phyloP scores from a whole-genome alignment of 2,888 invertebrate genomes.

The Physocephala rufipes region DNA sequence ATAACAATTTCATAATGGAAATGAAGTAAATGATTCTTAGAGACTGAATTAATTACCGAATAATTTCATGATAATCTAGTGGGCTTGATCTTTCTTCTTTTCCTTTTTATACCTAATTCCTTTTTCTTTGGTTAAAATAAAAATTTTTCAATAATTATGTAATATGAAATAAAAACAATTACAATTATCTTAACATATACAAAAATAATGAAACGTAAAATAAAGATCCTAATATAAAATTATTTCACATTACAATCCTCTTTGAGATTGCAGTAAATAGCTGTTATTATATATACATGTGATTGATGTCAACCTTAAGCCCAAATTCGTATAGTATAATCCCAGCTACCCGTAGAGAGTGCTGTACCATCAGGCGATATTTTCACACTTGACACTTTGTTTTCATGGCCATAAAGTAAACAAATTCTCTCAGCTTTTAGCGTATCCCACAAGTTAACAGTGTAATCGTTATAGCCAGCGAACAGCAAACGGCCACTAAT shows the following conservation, averaged over 20 bases:
- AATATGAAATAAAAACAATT: too few species aligned
- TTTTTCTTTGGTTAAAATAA: too few species aligned
- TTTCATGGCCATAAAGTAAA: slow-evolving; percentile 94
- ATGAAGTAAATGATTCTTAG: too few species aligned
- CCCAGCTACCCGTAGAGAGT: slow-evolving; percentile 97
- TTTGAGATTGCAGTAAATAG: neutral
- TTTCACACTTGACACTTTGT: slow-evolving; percentile 89
- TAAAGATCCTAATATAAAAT: neutral
- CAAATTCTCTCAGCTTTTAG: slow-evolving; percentile 91
- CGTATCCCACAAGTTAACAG: slow-evolving; percentile 98
- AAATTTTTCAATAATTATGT: too few species aligned
- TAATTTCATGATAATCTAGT: too few species aligned
- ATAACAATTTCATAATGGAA: too few species aligned
- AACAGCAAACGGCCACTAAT: slow-evolving; percentile 94
- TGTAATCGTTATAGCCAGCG: slow-evolving; percentile 99
- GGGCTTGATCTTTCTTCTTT: too few species aligned
- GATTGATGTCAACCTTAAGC: slow-evolving; percentile 48
- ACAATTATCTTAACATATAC: too few species aligned
- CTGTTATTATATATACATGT: neutral
- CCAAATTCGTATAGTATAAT: slow-evolving; percentile 83
- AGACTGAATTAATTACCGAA: too few species aligned
- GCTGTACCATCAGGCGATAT: slow-evolving; percentile 98
- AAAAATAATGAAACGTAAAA: neutral
- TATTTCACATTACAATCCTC: neutral
- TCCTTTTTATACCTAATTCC: too few species aligned